A percentile compares a stretch with the other conserved stretches of the same genome.
These are phyloP conservation scores for Gobionotothen gibberifrons DNA, from an alignment of 2,797 vertebrate genomes.

Conservation along the genomic window DNA sequence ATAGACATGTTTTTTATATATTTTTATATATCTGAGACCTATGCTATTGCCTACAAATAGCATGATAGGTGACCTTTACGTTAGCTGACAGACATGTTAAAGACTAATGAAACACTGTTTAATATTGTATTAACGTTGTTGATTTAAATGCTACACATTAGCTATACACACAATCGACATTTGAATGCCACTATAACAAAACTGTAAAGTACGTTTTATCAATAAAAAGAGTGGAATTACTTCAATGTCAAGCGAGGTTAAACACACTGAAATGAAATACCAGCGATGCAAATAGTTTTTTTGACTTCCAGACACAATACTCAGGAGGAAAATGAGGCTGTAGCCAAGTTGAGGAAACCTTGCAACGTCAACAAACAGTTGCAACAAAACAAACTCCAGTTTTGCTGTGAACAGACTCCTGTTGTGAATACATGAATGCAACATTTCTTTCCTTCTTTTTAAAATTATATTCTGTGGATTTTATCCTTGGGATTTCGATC, in stretches of 20 bases:
- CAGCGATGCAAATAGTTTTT: background rate
- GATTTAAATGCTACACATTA: no score
- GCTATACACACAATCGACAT: background rate
- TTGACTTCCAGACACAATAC: background rate
- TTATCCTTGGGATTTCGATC: background rate
- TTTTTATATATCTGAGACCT: no score
- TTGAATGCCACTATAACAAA: background rate
- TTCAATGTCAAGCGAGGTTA: no score
- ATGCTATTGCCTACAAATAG: no score
- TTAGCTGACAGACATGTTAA: no score
- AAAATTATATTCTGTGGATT: background rate
- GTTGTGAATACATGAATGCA: background rate
- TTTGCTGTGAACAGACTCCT: background rate
- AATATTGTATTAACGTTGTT: no score
- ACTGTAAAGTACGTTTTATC: background rate
- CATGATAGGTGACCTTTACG: no score
- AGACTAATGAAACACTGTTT: no score
- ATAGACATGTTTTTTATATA: no score
- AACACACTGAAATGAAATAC: no score
- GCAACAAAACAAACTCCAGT: background rate
- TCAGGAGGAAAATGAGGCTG: background rate
- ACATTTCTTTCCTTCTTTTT: background rate
- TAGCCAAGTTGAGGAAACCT: background rate
- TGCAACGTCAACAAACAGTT: background rate
- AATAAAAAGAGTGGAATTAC: no score